A percentile compares a stretch with the other conserved stretches of the same genome.
Conservation (phyloP, 2,797 vertebrate genomes). For the Enteromius unitaeniatus region DNA sequence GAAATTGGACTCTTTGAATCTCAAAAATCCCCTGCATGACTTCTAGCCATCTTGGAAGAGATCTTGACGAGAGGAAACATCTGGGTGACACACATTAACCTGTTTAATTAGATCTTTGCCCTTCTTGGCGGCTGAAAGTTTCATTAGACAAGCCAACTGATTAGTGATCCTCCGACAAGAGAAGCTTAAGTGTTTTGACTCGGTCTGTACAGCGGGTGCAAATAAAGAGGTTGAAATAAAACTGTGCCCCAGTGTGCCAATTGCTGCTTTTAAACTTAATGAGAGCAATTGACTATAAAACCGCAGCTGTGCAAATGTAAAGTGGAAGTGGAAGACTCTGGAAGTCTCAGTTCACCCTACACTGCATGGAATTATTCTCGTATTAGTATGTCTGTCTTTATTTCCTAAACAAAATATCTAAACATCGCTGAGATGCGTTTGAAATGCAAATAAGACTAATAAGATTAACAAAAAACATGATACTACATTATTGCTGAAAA, state of each 20-base stretch:
- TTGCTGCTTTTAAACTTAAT: constrained; percentile 23
- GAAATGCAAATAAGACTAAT: background rate
- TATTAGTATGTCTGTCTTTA: background rate
- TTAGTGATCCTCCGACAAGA: background rate
- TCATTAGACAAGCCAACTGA: constrained; percentile 32
- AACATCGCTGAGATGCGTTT: background rate
- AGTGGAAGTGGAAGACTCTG: no score
- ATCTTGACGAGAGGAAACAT: constrained; percentile 36
- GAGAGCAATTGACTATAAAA: background rate
- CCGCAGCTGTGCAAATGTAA: constrained; percentile 4
- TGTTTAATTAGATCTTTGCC: constrained; percentile 27
- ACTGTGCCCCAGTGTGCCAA: background rate
- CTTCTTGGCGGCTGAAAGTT: background rate
- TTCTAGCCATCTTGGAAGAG: background rate
- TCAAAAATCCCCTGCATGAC: constrained; percentile 14
- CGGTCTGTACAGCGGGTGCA: background rate
- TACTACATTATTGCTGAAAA: background rate
- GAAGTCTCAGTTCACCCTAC: background rate
- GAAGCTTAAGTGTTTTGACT: constrained; percentile 14
- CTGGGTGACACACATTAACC: constrained; percentile 30
- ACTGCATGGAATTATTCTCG: background rate
- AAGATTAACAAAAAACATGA: background rate
- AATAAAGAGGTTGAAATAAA: constrained; percentile 17
- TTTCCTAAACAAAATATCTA: background rate
- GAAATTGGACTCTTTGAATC: constrained; percentile 43